Evolutionary conservation across 2,113 vertebrate genomes (phyloP).

Genomic region (Galbula dea): DNA sequence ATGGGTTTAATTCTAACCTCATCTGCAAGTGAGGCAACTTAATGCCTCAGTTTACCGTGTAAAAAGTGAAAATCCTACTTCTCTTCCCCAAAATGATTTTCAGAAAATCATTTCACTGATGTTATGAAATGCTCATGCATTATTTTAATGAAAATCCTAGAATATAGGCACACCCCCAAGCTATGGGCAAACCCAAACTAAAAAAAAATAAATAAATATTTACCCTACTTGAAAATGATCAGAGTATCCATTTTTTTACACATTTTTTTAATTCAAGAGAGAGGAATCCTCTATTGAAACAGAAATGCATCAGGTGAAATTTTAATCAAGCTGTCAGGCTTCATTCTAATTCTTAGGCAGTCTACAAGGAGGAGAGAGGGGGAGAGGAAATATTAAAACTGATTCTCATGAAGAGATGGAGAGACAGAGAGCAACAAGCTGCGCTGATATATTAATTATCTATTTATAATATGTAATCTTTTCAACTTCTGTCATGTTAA

Average conservation of each 20-base stretch:
- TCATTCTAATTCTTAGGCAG: constrained; percentile 44
- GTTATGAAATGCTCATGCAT: not conserved
- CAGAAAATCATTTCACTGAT: not conserved
- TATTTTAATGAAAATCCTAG: not conserved
- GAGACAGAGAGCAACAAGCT: constrained; percentile 42
- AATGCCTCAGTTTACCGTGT: not conserved
- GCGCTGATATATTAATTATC: constrained; percentile 41
- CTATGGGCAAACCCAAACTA: not conserved
- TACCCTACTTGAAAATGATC: not conserved
- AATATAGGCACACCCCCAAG: not conserved
- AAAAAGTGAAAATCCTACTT: not conserved
- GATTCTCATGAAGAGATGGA: constrained; percentile 13
- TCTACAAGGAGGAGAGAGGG: constrained; percentile 1
- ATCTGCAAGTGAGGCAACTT: not conserved
- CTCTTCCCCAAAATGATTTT: not conserved
- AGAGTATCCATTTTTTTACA: not conserved
- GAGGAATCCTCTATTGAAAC: constrained; percentile 7
- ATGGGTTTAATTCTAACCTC: not conserved
- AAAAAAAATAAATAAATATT: not conserved
- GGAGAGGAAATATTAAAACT: constrained; percentile 46
- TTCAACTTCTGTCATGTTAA: constrained; percentile 53
- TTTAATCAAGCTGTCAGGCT: constrained; percentile 54
- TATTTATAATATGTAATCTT: constrained; percentile 46
- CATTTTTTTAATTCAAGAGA: not conserved
- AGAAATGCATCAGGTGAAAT: constrained; percentile 32